Evolutionary conservation across 2,888 invertebrate species (phyloP).

Genomic region (Dicranocentrus wangi): DNA sequence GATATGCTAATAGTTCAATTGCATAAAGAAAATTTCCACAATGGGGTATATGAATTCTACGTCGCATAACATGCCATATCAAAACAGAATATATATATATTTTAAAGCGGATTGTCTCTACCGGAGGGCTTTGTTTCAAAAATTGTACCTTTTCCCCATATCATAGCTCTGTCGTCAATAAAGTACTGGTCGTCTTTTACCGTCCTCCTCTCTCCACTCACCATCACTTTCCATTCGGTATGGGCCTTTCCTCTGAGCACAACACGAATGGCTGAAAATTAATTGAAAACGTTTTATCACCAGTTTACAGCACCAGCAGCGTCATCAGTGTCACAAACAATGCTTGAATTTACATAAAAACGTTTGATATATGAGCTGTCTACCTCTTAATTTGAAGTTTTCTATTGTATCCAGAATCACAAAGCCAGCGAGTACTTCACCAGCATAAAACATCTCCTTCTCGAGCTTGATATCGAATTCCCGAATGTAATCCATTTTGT

Average conservation of each 20-base stretch:
- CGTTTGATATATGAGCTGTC: too few relatives aligned
- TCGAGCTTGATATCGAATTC: conserved; percentile 85
- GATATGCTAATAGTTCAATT: too few relatives aligned
- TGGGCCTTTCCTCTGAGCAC: conserved; percentile 84
- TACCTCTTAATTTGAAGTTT: conserved; percentile 85
- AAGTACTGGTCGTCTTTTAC: conserved; percentile 86
- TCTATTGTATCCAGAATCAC: conserved; percentile 83
- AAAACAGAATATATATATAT: too few relatives aligned
- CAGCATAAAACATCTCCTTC: conserved; percentile 85
- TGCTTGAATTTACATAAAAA: conserved; percentile 5
- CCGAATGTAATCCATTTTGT: conserved; percentile 84
- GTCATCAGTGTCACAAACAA: too few relatives aligned
- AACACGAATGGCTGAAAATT: conserved; percentile 79
- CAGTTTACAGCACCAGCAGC: too few relatives aligned
- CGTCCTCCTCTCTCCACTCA: conserved; percentile 83
- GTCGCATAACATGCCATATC: too few relatives aligned
- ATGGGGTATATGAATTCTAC: too few relatives aligned
- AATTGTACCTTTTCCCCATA: conserved; percentile 88
- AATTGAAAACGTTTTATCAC: too few relatives aligned
- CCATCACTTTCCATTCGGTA: conserved; percentile 84
- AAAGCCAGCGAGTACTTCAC: conserved; percentile 81
- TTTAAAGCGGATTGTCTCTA: too few relatives aligned
- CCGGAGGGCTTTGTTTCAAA: too few relatives aligned
- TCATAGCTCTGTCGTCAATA: conserved; percentile 82
- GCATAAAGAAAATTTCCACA: too few relatives aligned